Base-by-base conservation (phyloP, 1,140 invertebrate species). In the Sitodiplosis mosellana region DNA sequence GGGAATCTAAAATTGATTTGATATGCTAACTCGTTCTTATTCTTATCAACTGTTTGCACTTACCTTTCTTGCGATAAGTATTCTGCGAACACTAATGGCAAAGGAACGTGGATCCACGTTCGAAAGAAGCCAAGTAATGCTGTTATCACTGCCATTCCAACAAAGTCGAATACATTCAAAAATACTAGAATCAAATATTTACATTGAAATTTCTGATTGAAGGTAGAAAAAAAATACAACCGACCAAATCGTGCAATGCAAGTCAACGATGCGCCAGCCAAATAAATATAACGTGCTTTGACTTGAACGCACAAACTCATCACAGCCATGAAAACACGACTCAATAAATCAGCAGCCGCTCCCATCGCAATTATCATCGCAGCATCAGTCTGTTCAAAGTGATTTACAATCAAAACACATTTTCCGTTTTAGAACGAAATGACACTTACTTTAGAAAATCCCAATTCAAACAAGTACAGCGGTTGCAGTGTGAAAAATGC, bases 401-500 rank as follows among this genome's bases (percentile, higher is more conserved):
- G 11, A 49, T 15, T 14, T 14, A 15, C 21, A 34, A 46, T 46
- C 36, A 21, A 44, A 33, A 45, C 38, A 45, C 36, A 42, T 17
- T 37, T 47, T 18, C 45, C 21, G 41, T 21, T 0, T 20, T 49
- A 46, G 34, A 37, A 33, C 45, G 19, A 17, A 46, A 36, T 48
- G 44, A 42, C 21, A 51, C 66, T 67, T 57, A 72, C 71, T 63
- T 63, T 64, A 49, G 50, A 65, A 33, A 71, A 65, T 22, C 66
- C 59, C 49, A 69, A 58, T 48, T 70, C 70, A 22, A 67, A 68
- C 7, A 74, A 55, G 50, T 72, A 72, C 10, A 71, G 51, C 0
- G 72, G 72, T 45, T 72, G 69, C 45, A 74, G 47, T 11, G 70
- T 71, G 51, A 77, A 80, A 64, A 76, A 80, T 10, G 76, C 76